A percentile compares a stretch with the other conserved stretches of the same genome.
These are phyloP conservation scores for Microchirus variegatus DNA, from an alignment of 2,797 vertebrate species.

Conservation along the genomic window DNA sequence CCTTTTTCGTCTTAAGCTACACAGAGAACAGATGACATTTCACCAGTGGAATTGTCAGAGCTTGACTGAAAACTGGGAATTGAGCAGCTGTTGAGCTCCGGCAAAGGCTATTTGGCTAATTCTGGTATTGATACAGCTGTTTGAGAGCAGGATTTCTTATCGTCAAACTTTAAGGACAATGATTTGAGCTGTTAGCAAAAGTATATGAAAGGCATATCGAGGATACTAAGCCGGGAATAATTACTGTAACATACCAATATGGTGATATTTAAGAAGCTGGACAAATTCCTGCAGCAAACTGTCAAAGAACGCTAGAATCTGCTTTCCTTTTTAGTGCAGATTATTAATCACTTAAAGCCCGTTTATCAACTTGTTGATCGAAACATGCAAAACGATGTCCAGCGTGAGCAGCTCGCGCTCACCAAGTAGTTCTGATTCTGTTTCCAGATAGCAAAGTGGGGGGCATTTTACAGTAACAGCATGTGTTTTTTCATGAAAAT, in stretches of 20 bases:
- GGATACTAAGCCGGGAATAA: too few relatives aligned
- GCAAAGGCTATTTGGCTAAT: conserved; percentile 10
- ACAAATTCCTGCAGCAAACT: not conserved
- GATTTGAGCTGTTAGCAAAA: not conserved
- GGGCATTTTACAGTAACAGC: too few relatives aligned
- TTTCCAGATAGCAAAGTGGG: too few relatives aligned
- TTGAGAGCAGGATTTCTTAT: not conserved
- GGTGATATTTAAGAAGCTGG: not conserved
- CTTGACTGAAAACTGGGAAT: not conserved
- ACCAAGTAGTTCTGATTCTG: too few relatives aligned
- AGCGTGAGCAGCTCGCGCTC: too few relatives aligned
- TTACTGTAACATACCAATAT: not conserved
- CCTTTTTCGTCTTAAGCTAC: not conserved
- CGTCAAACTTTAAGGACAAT: not conserved
- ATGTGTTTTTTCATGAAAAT: too few relatives aligned
- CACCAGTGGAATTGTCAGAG: not conserved
- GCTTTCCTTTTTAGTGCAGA: not conserved
- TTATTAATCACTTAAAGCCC: conserved; percentile 5
- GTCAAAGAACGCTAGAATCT: not conserved
- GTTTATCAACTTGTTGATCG: too few relatives aligned
- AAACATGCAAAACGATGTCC: too few relatives aligned
- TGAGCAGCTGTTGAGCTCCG: conserved; percentile 37
- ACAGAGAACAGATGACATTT: conserved; percentile 9
- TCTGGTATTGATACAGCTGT: conserved; percentile 10
- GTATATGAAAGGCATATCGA: too few relatives aligned